phyloP scores from a whole-genome alignment of 2,888 invertebrate species.

The Hydrotaea diabolus region DNA sequence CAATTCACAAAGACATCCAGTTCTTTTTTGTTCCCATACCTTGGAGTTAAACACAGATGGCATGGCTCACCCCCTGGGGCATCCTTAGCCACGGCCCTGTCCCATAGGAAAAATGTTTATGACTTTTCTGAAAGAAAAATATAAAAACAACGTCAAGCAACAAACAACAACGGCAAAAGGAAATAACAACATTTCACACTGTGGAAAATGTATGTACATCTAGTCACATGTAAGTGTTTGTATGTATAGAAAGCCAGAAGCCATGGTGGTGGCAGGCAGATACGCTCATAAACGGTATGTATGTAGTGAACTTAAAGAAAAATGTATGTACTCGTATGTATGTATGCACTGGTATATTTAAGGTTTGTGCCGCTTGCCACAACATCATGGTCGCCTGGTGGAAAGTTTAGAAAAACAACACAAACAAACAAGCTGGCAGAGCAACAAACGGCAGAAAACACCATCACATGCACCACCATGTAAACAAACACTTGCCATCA shows the following conservation, averaged over 20 bases:
- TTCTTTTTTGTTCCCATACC: no score
- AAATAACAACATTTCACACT: slow-evolving; percentile 30
- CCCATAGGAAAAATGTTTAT: slow-evolving; percentile 29
- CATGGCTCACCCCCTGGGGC: no score
- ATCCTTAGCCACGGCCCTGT: background rate
- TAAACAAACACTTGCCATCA: slow-evolving; percentile 21
- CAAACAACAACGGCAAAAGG: slow-evolving; percentile 13
- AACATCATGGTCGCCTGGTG: slow-evolving; percentile 62
- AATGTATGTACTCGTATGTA: no score
- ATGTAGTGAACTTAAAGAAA: no score
- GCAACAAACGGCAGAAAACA: background rate
- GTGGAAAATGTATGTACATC: slow-evolving; percentile 21
- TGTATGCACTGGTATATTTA: no score
- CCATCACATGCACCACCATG: slow-evolving; percentile 21
- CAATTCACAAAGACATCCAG: no score
- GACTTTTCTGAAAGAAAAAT: slow-evolving; percentile 31
- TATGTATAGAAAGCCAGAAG: slow-evolving; percentile 51
- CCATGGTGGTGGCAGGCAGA: background rate
- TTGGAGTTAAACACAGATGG: no score
- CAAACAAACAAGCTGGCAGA: slow-evolving; percentile 59
- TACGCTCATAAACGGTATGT: background rate
- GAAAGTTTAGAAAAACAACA: slow-evolving; percentile 64
- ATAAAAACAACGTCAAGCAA: slow-evolving; percentile 34
- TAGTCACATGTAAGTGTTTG: background rate
- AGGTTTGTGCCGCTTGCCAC: background rate